Conservation (phyloP, 2,113 vertebrate genomes). For the Toxotes chatareus region DNA sequence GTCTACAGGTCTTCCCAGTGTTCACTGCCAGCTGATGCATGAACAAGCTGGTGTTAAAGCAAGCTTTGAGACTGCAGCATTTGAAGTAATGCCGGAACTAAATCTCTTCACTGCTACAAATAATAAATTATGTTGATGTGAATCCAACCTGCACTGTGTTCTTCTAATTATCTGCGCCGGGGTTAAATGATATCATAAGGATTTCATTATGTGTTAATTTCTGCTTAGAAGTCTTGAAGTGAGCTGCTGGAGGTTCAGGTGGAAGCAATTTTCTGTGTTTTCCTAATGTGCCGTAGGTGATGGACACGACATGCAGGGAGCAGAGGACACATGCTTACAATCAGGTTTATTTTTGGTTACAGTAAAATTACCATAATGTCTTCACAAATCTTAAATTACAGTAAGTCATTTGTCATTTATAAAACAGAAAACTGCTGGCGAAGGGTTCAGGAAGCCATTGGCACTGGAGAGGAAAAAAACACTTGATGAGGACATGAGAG, state of each 20-base stretch:
- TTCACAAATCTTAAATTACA: background rate
- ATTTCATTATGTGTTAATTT: constrained; percentile 21
- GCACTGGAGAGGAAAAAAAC: background rate
- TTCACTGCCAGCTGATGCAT: background rate
- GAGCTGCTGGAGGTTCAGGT: constrained; percentile 10
- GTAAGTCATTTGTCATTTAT: background rate
- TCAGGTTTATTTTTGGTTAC: background rate
- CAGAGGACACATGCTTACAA: background rate
- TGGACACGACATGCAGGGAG: background rate
- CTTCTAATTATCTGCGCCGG: background rate
- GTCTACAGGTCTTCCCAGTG: background rate
- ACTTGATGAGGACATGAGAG: constrained; percentile 12
- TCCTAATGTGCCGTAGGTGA: background rate
- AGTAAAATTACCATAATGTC: background rate
- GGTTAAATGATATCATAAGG: constrained; percentile 14
- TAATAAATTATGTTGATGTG: background rate
- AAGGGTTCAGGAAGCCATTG: background rate
- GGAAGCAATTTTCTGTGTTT: constrained; percentile 36
- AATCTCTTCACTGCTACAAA: background rate
- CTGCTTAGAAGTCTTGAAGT: background rate
- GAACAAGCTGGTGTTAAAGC: background rate
- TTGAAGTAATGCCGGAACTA: background rate
- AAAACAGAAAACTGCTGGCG: background rate
- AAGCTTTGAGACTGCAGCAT: background rate
- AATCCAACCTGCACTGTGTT: background rate